Evolutionary conservation across 2,888 invertebrate genomes (phyloP).

Genomic region (Tipula lateralis): DNA sequence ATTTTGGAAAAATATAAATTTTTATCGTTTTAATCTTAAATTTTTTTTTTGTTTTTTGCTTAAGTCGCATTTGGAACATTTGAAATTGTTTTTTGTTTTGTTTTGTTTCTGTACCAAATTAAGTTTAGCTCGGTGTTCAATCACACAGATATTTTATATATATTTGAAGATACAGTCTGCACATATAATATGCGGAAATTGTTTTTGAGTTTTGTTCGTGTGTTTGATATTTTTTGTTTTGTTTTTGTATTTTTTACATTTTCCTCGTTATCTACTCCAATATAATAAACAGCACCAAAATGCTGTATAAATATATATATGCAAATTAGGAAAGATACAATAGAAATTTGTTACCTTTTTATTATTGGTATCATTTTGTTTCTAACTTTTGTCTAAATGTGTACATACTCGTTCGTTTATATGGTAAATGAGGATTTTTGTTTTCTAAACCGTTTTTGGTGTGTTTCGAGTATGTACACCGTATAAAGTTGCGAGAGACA

Average conservation of each 20-base stretch:
- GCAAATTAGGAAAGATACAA: slow-evolving; percentile 8
- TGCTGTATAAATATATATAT: background rate
- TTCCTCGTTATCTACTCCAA: slow-evolving; percentile 13
- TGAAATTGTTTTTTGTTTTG: background rate
- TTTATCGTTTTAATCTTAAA: background rate
- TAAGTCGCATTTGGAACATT: slow-evolving; percentile 1
- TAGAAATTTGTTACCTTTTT: slow-evolving; percentile 24
- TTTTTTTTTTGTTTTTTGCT: background rate
- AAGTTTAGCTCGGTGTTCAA: background rate
- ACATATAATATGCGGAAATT: background rate
- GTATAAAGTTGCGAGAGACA: background rate
- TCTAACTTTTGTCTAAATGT: background rate
- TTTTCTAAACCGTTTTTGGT: background rate
- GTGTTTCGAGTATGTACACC: background rate
- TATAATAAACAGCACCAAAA: background rate
- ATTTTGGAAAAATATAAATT: background rate
- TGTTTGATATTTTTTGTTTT: background rate
- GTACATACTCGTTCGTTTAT: too few species aligned
- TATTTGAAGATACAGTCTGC: too few species aligned
- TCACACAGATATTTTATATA: background rate
- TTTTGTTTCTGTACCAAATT: background rate
- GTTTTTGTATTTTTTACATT: background rate
- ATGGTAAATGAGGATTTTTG: background rate
- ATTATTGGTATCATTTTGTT: background rate
- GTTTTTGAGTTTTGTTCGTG: slow-evolving; percentile 11